Conservation (phyloP, 1,140 invertebrate species). For the Drosophila baimaii region DNA sequence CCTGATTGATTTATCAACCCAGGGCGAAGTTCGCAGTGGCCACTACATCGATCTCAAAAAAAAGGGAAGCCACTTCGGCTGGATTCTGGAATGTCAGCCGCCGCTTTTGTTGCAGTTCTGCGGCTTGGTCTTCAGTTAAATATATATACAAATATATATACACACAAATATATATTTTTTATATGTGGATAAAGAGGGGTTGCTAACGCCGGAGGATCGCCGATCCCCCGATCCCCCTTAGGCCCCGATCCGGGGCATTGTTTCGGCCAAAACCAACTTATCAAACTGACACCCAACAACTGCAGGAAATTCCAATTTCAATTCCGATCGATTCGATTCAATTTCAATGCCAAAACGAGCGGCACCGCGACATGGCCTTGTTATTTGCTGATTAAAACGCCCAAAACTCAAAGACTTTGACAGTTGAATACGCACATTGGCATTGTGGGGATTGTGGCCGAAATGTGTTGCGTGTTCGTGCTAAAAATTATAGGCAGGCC, state of each 20-base stretch:
- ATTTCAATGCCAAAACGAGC: slow-evolving; percentile 49
- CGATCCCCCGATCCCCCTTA: not conserved
- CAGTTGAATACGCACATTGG: slow-evolving; percentile 52
- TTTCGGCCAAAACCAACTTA: slow-evolving; percentile 56
- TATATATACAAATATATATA: slow-evolving; percentile 1
- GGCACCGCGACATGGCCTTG: slow-evolving; percentile 38
- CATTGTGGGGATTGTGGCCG: slow-evolving; percentile 40
- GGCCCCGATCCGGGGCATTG: slow-evolving; percentile 29
- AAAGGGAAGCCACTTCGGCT: not conserved
- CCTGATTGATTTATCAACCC: slow-evolving; percentile 46
- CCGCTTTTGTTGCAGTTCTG: slow-evolving; percentile 5
- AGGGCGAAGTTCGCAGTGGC: not conserved
- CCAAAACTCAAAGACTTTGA: slow-evolving; percentile 55
- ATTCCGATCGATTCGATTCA: slow-evolving; percentile 60
- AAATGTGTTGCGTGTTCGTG: slow-evolving; percentile 41
- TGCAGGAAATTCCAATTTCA: slow-evolving; percentile 75
- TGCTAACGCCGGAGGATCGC: slow-evolving; percentile 36
- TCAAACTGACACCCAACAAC: slow-evolving; percentile 80
- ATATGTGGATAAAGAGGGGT: not conserved
- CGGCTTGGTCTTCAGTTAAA: not conserved
- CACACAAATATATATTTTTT: not conserved
- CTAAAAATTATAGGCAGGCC: slow-evolving; percentile 68
- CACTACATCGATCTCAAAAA: slow-evolving; percentile 19
- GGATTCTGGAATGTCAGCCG: slow-evolving; percentile 19
- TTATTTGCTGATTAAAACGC: slow-evolving; percentile 70